Percentiles rank a stretch among this genome's conserved stretches.
Conservation (phyloP, 1,140 invertebrate species). For the Drosophila bifasciata region DNA sequence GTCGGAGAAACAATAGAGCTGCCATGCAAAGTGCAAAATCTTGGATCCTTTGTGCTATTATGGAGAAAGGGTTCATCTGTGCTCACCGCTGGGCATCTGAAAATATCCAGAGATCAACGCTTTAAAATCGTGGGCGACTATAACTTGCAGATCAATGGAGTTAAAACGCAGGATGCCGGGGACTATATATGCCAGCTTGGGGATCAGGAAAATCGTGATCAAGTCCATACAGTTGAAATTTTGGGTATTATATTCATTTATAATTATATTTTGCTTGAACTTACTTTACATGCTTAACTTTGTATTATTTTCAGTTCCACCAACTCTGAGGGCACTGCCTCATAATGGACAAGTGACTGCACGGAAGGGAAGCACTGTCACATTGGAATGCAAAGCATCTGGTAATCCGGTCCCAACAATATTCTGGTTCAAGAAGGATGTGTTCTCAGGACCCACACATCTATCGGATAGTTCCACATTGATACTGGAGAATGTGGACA, state of each 20-base stretch:
- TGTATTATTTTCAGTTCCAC: conserved; percentile 83
- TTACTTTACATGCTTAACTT: neutral
- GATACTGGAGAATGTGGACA: conserved; percentile 86
- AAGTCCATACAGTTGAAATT: conserved; percentile 85
- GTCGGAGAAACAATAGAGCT: conserved; percentile 90
- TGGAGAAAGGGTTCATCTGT: conserved; percentile 87
- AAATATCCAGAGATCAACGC: conserved; percentile 86
- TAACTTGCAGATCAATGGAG: conserved; percentile 87
- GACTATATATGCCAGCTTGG: conserved; percentile 86
- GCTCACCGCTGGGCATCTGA: conserved; percentile 87
- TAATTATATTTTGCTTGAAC: neutral
- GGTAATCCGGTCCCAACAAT: conserved; percentile 85
- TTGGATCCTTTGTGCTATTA: conserved; percentile 87
- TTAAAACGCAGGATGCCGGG: conserved; percentile 85
- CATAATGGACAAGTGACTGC: conserved; percentile 85
- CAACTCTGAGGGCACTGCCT: conserved; percentile 84
- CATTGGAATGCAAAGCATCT: conserved; percentile 85
- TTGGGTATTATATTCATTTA: conserved; percentile 79
- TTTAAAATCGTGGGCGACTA: conserved; percentile 87
- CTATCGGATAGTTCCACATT: conserved; percentile 85
- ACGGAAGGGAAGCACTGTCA: conserved; percentile 86
- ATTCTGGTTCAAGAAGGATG: conserved; percentile 83
- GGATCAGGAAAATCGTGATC: conserved; percentile 85
- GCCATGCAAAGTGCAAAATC: conserved; percentile 91
- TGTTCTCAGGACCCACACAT: conserved; percentile 81